Base-by-base conservation (phyloP, 2,888 invertebrate species). In the Alentia gelatinosa region DNA sequence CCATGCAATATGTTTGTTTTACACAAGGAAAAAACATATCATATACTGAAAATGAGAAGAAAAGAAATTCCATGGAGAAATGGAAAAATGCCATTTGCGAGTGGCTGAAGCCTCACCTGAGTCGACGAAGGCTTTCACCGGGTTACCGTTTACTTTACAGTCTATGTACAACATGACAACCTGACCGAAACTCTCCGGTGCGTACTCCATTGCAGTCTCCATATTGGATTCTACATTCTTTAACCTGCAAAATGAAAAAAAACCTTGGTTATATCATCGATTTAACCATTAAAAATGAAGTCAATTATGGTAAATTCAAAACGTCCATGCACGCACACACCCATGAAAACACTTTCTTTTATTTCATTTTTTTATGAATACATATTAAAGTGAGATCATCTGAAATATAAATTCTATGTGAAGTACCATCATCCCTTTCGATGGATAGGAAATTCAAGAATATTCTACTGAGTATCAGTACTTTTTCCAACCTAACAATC, bases 171-270 rank as follows among this genome's bases (percentile, higher is more conserved):
- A 97, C 99, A 99, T 99, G 86, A 98, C 98, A 79, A 99, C 99
- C 47, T 98, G 98, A 91, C 99, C 99, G 96, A 99, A 99, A 79
- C 98, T 98, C 96, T 99, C 99, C 0, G 99, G 99, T 96, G 99
- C 98, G 96, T 98, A 98, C 95, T 99, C 99, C 97, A 99, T 98
- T 0, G 99, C 99, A 0, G 98, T 98, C 95, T 99, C 98, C 99
- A 99, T 99, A 95, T 99, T 99, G 0, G 98, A 98, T 96, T 99
- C 98, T 92, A 99, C 98, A 96, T 99, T 99, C 96, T 99, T 95
- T 92, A 96, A 94, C 88, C 96, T 96, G 92, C n/a, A 93, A 90
- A 47, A 40, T 56, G 91, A 89, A 89, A 1, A 19, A 56, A 56
- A 56, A 19, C 9, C 47, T 47, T 12, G 19, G 7, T 12, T 47